A percentile compares a stretch with the other conserved stretches of the same genome.
Conservation (phyloP, 2,888 invertebrate species). For the Portevinia maculata region DNA sequence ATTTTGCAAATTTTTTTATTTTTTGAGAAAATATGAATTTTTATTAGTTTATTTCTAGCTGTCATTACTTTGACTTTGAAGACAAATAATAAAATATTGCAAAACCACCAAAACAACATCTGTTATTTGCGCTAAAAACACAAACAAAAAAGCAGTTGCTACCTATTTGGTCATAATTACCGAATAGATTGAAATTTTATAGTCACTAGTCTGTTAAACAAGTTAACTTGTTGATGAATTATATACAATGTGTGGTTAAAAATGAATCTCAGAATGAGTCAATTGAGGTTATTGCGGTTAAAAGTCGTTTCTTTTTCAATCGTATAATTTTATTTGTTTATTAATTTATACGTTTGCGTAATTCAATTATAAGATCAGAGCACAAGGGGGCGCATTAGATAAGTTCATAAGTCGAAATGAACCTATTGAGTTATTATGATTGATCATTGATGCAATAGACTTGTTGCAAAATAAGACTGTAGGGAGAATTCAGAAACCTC, state of each 20-base stretch:
- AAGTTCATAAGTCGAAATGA: constrained; percentile 16
- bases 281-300: constrained; percentile 26
- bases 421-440: not conserved
- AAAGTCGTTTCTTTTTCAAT: not conserved
- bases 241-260: constrained; percentile 2
- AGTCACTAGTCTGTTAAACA: not conserved
- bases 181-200: not conserved
- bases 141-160: not conserved
- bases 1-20: too few species aligned
- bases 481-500: too few species aligned
- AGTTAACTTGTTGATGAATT: constrained; percentile 10
- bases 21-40: too few species aligned
- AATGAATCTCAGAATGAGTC: constrained; percentile 26
- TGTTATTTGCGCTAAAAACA: not conserved
- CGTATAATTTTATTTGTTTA: not conserved
- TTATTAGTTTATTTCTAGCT: too few species aligned
- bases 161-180: not conserved
- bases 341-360: constrained; percentile 13
- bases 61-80: too few species aligned
- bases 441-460: too few species aligned
- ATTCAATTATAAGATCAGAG: constrained; percentile 37
- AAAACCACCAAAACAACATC: not conserved
- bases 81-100: not conserved
- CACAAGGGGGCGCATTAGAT: constrained; percentile 26
- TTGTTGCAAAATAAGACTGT: too few species aligned